Base-by-base conservation (phyloP, 92 coral and sea anemone genomes). In the Palythoa grandiflora region DNA sequence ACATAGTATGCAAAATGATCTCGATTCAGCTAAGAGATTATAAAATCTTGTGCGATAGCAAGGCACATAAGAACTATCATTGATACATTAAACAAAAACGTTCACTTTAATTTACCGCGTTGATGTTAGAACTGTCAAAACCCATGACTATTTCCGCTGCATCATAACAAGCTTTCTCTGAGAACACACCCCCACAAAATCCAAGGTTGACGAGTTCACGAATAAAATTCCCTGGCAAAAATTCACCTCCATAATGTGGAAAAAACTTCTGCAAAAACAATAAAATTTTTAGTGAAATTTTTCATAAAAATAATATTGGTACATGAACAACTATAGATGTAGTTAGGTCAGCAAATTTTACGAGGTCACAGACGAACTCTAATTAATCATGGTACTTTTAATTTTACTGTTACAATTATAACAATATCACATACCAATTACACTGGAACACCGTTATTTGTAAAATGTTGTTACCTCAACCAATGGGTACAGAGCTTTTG, bases 131-230 rank as follows among this genome's bases (percentile, higher is more conserved):
- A 65, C 94, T 94, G 78, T 97, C 98, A 79, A 80, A 94, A 0
- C 99, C 99, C 88, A 97, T 88, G 21, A 97, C 38, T 5, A 74
- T 2, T 75, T 92, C 95, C 2, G 68, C 91, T 28, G 89, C 75
- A 74, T 95, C 87, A 73, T 93, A 93, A 66, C 99, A 97, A 28
- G 87, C 84, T 72, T 95, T 91, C 88, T 89, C 97, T 2, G 91
- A 73, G 75, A 83, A 89, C 6, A 88, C 89, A 1, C 88, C 90
- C 17, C 95, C 98, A 38, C 99, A 97, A 63, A 95, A 89, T 3
- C 99, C 99, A 60, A 93, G 40, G 38, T 92, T 88, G 5, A 90
- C 66, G 37, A 97, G 89, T 20, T 54, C 28, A 21, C 92, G 91
- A 19, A 90, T 78, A 35, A 93, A 71, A 65, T 93, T 88, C 1